phyloP scores from a whole-genome alignment of 2,888 invertebrate genomes.

The Aphidoletes aphidimyza region DNA sequence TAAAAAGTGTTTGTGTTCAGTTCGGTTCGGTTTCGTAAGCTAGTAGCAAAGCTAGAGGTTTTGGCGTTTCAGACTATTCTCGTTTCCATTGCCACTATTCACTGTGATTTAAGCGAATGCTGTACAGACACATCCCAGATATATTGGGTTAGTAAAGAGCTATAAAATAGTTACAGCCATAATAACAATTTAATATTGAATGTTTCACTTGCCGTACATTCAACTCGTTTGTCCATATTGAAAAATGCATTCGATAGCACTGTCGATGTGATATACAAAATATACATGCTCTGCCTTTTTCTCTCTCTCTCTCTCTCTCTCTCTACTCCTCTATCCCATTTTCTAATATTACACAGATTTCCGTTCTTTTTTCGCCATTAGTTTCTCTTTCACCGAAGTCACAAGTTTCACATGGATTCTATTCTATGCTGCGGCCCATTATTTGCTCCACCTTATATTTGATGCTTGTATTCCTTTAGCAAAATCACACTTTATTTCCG shows the following conservation, averaged over 20 bases:
- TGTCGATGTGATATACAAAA: not conserved
- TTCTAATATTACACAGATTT: not conserved
- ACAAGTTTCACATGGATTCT: not conserved
- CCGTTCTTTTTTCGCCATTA: not conserved
- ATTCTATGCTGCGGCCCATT: not conserved
- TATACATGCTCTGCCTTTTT: not conserved
- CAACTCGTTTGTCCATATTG: not conserved
- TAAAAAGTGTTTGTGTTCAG: no score
- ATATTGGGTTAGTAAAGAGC: not conserved
- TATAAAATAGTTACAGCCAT: constrained; percentile 37
- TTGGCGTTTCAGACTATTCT: not conserved
- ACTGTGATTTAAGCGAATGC: not conserved
- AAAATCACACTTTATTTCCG: constrained; percentile 4
- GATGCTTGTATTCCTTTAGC: not conserved
- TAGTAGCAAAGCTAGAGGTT: not conserved
- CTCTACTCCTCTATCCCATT: not conserved
- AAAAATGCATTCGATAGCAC: not conserved
- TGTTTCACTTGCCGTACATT: not conserved
- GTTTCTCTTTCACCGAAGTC: not conserved
- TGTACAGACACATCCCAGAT: not conserved
- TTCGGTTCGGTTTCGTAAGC: not conserved
- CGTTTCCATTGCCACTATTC: no score
- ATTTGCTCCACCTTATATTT: not conserved
- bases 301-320: not conserved
- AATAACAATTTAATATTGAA: constrained; percentile 44